These are phyloP conservation scores for Mythimna ferrago DNA, from an alignment of 2,888 invertebrate genomes.

Conservation along the genomic window DNA sequence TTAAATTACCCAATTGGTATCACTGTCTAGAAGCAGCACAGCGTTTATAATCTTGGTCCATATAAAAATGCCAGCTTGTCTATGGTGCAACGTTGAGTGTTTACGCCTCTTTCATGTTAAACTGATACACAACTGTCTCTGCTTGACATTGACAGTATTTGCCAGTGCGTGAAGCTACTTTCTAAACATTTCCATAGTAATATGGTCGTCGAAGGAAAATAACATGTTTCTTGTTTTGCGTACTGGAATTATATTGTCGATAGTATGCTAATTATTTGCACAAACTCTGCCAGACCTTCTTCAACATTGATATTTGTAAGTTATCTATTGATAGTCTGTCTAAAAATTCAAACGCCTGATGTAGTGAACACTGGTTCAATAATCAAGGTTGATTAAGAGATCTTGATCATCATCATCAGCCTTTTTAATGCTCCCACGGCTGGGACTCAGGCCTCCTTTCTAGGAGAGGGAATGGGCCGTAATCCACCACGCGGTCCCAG, in stretches of 20 bases:
- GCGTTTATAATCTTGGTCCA: neutral
- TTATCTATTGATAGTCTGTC: neutral
- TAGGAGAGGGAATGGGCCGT: no score
- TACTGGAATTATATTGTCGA: conserved; percentile 23
- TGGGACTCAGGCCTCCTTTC: no score
- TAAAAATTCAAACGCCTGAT: no score
- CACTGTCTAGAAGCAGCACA: no score
- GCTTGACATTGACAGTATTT: conserved; percentile 22
- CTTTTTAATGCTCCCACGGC: no score
- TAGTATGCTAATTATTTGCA: conserved; percentile 35
- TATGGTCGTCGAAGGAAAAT: conserved; percentile 29
- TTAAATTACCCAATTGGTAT: no score
- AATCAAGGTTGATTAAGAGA: no score
- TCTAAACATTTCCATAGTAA: conserved; percentile 53
- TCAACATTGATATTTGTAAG: conserved; percentile 19
- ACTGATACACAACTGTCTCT: conserved; percentile 9
- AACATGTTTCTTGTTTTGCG: conserved; percentile 24
- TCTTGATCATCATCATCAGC: no score
- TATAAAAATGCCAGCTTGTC: neutral
- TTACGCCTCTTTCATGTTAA: conserved; percentile 11
- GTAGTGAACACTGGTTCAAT: no score
- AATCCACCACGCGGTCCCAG: no score
- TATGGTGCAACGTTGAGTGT: neutral
- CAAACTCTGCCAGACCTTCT: conserved; percentile 21
- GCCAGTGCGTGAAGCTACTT: conserved; percentile 41